phyloP scores from a whole-genome alignment of 1,140 invertebrate species.

The Lithobius niger region DNA sequence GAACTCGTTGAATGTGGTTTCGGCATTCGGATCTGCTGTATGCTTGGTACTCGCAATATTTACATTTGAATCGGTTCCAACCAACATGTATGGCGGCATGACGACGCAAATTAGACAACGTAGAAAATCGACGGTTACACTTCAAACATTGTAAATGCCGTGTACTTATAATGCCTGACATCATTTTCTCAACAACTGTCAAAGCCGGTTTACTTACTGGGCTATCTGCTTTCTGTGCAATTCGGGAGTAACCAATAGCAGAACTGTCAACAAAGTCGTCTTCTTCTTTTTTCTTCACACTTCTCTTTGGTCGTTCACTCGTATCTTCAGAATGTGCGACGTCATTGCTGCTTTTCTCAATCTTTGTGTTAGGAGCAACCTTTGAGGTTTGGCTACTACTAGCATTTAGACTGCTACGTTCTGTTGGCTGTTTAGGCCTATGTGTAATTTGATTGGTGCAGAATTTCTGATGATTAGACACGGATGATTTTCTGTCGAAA shows the following conservation, averaged over 20 bases:
- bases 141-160: conserved; percentile 27
- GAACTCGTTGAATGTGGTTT: conserved; percentile 25
- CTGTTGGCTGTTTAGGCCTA: too few species aligned
- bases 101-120: conserved; percentile 29
- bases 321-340: conserved; percentile 13
- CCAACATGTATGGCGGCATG: conserved; percentile 33
- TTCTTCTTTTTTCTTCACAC: conserved; percentile 19
- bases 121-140: conserved; percentile 26
- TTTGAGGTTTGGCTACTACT: too few species aligned
- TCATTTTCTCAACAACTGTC: conserved; percentile 13
- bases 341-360: too few species aligned
- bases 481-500: conserved; percentile 18
- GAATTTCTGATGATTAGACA: conserved; percentile 16
- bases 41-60: conserved; percentile 28
- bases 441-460: conserved; percentile 8
- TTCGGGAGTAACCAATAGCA: not conserved
- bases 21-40: conserved; percentile 30
- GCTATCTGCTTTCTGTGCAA: conserved; percentile 8
- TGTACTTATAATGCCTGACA: conserved; percentile 24
- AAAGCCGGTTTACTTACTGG: not conserved
- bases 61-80: conserved; percentile 33
- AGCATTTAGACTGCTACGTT: too few species aligned
- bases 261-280: conserved; percentile 15
- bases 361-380: too few species aligned
- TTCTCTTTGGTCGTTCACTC: conserved; percentile 15